phyloP scores from a whole-genome alignment of 2,888 invertebrate species.

The Pristionchus entomophagus region DNA sequence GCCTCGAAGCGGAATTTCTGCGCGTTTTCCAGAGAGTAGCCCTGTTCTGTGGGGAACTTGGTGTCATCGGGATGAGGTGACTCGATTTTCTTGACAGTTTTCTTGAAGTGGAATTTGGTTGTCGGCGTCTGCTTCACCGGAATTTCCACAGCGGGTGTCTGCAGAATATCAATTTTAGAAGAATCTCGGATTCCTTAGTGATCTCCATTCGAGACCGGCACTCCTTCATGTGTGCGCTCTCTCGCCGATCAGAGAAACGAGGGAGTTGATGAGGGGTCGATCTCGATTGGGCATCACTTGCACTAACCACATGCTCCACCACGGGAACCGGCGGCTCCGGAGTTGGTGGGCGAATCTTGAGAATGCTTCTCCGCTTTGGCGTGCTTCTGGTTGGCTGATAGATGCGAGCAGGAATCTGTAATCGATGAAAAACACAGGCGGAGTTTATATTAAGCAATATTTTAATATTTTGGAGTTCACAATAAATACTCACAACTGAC shows the following conservation, averaged over 20 bases:
- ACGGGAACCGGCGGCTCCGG: background rate
- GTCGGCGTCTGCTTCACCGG: background rate
- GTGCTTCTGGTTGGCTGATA: background rate
- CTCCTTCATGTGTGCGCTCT: no score
- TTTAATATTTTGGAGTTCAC: no score
- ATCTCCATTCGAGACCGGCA: no score
- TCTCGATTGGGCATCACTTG: no score
- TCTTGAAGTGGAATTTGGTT: background rate
- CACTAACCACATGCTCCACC: background rate
- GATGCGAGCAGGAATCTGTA: background rate
- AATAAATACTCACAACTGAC: background rate
- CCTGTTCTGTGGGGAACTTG: slow-evolving; percentile 13
- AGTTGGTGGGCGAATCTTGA: background rate
- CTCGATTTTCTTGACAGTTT: slow-evolving; percentile 11
- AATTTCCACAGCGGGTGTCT: background rate
- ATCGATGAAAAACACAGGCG: background rate
- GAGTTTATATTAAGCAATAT: no score
- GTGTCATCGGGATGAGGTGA: slow-evolving; percentile 11
- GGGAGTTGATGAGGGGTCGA: no score
- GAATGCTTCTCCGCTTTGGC: slow-evolving; percentile 21
- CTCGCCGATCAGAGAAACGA: no score
- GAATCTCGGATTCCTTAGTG: no score
- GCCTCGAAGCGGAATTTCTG: background rate
- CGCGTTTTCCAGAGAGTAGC: background rate
- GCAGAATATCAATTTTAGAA: background rate